Evolutionary conservation across 2,113 vertebrate genomes (phyloP).

Genomic region (Prochilodus magdalenae): DNA sequence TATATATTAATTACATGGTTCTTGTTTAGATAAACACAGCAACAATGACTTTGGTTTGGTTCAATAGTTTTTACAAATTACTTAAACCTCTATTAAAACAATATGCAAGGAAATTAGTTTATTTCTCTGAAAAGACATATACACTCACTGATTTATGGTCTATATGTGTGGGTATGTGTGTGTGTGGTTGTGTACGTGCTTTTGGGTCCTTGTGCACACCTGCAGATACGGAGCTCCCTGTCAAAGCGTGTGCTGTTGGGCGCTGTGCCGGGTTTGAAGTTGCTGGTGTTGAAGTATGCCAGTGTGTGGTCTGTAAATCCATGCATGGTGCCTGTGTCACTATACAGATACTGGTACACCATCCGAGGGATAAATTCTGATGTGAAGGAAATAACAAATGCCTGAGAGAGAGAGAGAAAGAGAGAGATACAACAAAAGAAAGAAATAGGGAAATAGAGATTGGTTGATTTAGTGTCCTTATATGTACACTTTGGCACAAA

Average conservation of each 20-base stretch:
- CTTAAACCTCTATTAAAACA: too few species aligned
- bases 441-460: too few species aligned
- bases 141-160: too few species aligned
- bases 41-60: too few species aligned
- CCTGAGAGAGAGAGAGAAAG: slow-evolving; percentile 70
- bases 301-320: slow-evolving; percentile 96
- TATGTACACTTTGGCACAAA: background rate
- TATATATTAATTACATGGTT: too few species aligned
- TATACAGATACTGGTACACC: slow-evolving; percentile 94
- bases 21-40: too few species aligned
- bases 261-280: slow-evolving; percentile 87
- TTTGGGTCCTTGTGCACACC: slow-evolving; percentile 74
- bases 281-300: slow-evolving; percentile 94
- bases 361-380: slow-evolving; percentile 97
- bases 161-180: background rate
- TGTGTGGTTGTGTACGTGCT: background rate
- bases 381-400: slow-evolving; percentile 96
- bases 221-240: slow-evolving; percentile 88
- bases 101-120: too few species aligned
- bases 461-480: too few species aligned
- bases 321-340: slow-evolving; percentile 89
- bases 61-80: too few species aligned
- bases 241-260: slow-evolving; percentile 84
- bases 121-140: too few species aligned
- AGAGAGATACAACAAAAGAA: background rate